phyloP scores from a whole-genome alignment of 2,888 invertebrate species.

The Galerucella calmariensis region DNA sequence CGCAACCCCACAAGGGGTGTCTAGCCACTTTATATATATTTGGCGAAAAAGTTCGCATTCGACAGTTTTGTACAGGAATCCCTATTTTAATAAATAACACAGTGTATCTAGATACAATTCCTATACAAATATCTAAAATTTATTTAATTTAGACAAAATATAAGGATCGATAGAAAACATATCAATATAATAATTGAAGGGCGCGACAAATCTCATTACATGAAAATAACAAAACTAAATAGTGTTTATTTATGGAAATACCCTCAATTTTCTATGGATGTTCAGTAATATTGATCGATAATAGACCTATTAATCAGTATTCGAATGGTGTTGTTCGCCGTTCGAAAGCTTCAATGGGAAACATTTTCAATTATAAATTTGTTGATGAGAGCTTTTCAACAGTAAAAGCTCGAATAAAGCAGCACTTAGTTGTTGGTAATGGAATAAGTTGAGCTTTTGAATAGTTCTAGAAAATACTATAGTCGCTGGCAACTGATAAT shows the following conservation, averaged over 20 bases:
- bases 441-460: conserved; percentile 44
- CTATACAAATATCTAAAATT: neutral
- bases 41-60: too few relatives aligned
- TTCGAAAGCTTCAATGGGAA: conserved; percentile 45
- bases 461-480: conserved; percentile 38
- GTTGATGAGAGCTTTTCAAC: conserved; percentile 46
- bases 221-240: conserved; percentile 19
- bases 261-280: conserved; percentile 37
- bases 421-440: conserved; percentile 48
- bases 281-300: conserved; percentile 42
- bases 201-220: conserved; percentile 31
- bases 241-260: conserved; percentile 31
- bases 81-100: too few relatives aligned
- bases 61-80: too few relatives aligned
- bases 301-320: conserved; percentile 46
- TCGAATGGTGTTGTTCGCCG: conserved; percentile 42
- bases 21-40: too few relatives aligned
- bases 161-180: neutral
- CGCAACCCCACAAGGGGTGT: too few relatives aligned
- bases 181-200: conserved; percentile 15
- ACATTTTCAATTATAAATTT: conserved; percentile 49
- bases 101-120: too few relatives aligned
- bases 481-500: conserved; percentile 38
- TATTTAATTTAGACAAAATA: neutral
- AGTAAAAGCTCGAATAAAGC: conserved; percentile 49